A percentile compares a stretch with the other conserved stretches of the same genome.
Conservation (phyloP, 2,797 vertebrate species). For the Ctenopoma multispine region DNA sequence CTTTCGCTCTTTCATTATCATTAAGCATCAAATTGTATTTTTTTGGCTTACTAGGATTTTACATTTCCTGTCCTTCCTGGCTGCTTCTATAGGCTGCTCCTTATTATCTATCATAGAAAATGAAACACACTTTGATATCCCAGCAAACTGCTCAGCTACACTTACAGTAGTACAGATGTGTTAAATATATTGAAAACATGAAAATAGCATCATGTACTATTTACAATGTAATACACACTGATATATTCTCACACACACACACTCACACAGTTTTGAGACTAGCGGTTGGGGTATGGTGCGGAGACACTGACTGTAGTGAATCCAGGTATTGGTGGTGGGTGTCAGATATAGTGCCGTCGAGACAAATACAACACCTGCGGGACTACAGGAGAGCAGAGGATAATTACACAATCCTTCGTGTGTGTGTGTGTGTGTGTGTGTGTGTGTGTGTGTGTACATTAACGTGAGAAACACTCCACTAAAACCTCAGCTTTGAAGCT, state of each 20-base stretch:
- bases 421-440: constrained; percentile 47
- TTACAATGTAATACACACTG: constrained; percentile 28
- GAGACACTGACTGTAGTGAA: constrained; percentile 82
- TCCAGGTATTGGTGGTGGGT: constrained; percentile 83
- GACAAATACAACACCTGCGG: constrained; percentile 89
- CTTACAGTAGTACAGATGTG: constrained; percentile 26
- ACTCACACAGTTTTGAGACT: constrained; percentile 40
- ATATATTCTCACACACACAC: constrained; percentile 18
- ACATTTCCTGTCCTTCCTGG: constrained; percentile 9
- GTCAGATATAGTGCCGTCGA: constrained; percentile 82
- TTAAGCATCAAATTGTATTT: constrained; percentile 6
- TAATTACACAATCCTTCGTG: constrained; percentile 79
- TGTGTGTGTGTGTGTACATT: constrained; percentile 33
- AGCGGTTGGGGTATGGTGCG: constrained; percentile 77
- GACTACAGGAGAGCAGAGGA: constrained; percentile 79
- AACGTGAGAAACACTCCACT: constrained; percentile 63
- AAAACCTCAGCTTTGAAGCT: constrained; percentile 60
- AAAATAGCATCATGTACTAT: constrained; percentile 33
- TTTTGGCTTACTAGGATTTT: constrained; percentile 6
- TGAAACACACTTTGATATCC: constrained; percentile 35
- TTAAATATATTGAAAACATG: constrained; percentile 28
- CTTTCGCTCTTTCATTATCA: constrained; percentile 29
- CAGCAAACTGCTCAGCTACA: constrained; percentile 36
- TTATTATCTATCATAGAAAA: constrained; percentile 61
- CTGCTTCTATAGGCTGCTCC: constrained; percentile 47